Conservation (phyloP, 1,140 invertebrate genomes). For the Ceratina japonica region DNA sequence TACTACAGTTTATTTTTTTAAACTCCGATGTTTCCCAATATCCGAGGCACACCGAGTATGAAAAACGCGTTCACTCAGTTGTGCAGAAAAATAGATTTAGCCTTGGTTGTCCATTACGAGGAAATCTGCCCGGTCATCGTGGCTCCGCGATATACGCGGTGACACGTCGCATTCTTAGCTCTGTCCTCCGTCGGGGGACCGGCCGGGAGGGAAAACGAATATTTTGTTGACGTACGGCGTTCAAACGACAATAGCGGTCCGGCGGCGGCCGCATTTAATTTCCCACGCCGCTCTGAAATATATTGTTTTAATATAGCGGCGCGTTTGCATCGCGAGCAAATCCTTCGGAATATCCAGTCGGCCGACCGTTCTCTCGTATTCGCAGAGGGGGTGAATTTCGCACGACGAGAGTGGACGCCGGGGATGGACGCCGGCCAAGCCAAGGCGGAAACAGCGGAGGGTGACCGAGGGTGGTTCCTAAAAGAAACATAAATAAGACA, state of each 20-base stretch:
- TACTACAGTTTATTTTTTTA: no score
- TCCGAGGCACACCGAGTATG: slow-evolving; percentile 35
- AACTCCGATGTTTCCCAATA: slow-evolving; percentile 33
- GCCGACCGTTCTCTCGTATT: slow-evolving; percentile 44
- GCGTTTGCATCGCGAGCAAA: slow-evolving; percentile 67
- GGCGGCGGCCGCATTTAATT: slow-evolving; percentile 30
- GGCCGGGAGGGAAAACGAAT: neutral
- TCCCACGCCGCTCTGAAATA: slow-evolving; percentile 52
- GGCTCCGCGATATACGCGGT: slow-evolving; percentile 5
- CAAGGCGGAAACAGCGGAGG: slow-evolving; percentile 49
- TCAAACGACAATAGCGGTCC: slow-evolving; percentile 1
- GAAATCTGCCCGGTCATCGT: slow-evolving; percentile 25
- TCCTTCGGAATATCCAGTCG: slow-evolving; percentile 64
- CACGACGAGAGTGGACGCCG: slow-evolving; percentile 59
- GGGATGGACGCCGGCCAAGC: slow-evolving; percentile 70
- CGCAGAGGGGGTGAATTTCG: slow-evolving; percentile 63
- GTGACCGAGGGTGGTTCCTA: slow-evolving; percentile 66
- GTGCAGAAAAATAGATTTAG: slow-evolving; percentile 75
- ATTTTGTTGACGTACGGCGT: neutral
- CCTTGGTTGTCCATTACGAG: slow-evolving; percentile 12
- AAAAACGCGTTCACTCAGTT: slow-evolving; percentile 67
- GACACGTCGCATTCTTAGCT: slow-evolving; percentile 13
- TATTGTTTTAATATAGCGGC: slow-evolving; percentile 72
- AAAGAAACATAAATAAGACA: slow-evolving; percentile 80
- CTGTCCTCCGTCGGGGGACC: no score